Evolutionary conservation across 2,113 vertebrate species (phyloP).

Genomic region (Myanophis thanlyinensis): DNA sequence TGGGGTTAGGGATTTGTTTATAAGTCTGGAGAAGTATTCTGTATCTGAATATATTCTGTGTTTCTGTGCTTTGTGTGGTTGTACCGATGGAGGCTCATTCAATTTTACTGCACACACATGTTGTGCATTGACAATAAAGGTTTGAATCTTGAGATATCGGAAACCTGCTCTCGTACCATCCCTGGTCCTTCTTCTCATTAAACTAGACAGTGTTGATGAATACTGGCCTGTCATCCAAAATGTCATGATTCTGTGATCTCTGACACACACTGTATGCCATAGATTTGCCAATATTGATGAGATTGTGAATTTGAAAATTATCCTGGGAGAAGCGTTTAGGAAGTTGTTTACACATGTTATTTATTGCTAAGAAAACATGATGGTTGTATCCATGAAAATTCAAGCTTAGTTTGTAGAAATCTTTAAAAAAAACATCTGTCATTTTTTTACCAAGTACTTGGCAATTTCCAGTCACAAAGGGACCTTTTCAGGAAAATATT

Average conservation of each 20-base stretch:
- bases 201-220: not conserved
- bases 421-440: not conserved
- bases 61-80: too few species aligned
- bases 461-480: not conserved
- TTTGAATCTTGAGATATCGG: too few species aligned
- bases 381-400: not conserved
- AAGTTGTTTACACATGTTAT: not conserved
- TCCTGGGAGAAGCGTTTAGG: not conserved
- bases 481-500: not conserved
- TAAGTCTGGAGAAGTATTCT: too few species aligned
- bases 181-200: too few species aligned
- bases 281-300: not conserved
- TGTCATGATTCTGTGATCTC: not conserved
- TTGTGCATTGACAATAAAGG: too few species aligned
- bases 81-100: too few species aligned
- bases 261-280: not conserved
- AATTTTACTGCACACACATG: too few species aligned
- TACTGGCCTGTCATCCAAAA: not conserved
- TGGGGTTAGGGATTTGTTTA: too few species aligned
- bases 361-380: not conserved
- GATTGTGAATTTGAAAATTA: not conserved
- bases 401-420: not conserved
- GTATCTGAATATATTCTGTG: too few species aligned
- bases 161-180: too few species aligned
- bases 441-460: not conserved